Conservation (phyloP, 2,797 vertebrate species). For the Odontamblyopus lacepedii region DNA sequence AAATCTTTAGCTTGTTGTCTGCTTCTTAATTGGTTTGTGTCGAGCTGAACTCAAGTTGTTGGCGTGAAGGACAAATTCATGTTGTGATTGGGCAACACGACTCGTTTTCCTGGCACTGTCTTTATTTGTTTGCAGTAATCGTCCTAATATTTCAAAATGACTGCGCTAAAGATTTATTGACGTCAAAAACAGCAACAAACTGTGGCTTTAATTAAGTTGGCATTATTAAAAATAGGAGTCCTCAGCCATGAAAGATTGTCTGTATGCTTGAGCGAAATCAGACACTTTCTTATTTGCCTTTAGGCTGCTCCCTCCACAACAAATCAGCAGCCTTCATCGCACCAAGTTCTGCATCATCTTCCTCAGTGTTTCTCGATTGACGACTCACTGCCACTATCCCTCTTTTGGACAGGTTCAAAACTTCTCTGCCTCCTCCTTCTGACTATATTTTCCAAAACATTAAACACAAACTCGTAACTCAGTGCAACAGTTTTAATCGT, state of each 20-base stretch:
- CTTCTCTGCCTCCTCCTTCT: neutral
- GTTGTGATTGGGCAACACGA: constrained; percentile 31
- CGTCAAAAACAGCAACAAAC: constrained; percentile 42
- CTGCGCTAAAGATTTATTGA: constrained; percentile 42
- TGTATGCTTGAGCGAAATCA: constrained; percentile 47
- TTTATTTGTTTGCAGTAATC: constrained; percentile 60
- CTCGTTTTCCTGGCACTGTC: constrained; percentile 32
- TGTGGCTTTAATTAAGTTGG: constrained; percentile 51
- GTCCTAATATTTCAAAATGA: constrained; percentile 47
- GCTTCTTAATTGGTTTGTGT: neutral
- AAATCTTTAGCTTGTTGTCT: constrained; percentile 1
- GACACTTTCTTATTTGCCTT: constrained; percentile 7
- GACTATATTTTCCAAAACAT: neutral
- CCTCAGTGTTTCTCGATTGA: neutral
- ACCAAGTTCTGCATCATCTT: neutral
- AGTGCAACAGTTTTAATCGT: too few relatives aligned
- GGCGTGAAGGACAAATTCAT: neutral
- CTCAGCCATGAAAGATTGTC: constrained; percentile 50
- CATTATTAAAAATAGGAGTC: constrained; percentile 53
- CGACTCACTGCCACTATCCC: neutral
- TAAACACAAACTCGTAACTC: neutral
- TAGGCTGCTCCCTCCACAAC: neutral
- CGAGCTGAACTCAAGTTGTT: constrained; percentile 7
- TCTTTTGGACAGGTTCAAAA: neutral
- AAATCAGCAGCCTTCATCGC: neutral